phyloP scores from a whole-genome alignment of 2,797 vertebrate genomes.

The Myotis myotis region DNA sequence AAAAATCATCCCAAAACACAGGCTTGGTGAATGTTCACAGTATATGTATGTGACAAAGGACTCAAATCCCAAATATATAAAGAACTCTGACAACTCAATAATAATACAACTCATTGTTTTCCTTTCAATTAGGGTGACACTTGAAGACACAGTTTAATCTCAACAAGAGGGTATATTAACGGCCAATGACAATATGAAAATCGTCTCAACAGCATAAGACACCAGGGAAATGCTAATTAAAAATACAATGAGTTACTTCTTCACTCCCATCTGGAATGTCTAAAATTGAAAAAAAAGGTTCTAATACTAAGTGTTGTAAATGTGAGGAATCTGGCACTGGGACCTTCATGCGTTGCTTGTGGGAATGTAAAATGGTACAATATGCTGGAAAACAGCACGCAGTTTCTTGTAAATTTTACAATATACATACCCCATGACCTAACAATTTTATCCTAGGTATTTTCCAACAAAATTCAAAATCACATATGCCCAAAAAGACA shows the following conservation, averaged over 20 bases:
- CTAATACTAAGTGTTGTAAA: background rate
- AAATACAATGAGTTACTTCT: background rate
- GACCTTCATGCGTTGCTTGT: background rate
- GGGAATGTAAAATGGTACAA: background rate
- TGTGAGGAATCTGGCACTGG: background rate
- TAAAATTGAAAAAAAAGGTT: background rate
- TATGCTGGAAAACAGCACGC: background rate
- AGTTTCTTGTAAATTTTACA: background rate
- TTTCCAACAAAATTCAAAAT: background rate
- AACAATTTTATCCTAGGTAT: background rate
- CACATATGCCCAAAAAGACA: background rate
- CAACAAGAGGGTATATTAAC: background rate
- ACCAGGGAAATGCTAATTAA: background rate
- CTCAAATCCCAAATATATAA: background rate
- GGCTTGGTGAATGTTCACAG: background rate
- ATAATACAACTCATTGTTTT: background rate
- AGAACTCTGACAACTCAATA: background rate
- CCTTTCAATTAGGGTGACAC: background rate
- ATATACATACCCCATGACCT: background rate
- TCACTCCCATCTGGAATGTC: background rate
- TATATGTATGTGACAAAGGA: background rate
- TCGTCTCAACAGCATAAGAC: background rate
- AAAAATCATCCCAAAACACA: background rate
- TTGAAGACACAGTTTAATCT: background rate
- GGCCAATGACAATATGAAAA: background rate